phyloP scores from a whole-genome alignment of 2,113 vertebrate species.

The Telmatochromis sp. region DNA sequence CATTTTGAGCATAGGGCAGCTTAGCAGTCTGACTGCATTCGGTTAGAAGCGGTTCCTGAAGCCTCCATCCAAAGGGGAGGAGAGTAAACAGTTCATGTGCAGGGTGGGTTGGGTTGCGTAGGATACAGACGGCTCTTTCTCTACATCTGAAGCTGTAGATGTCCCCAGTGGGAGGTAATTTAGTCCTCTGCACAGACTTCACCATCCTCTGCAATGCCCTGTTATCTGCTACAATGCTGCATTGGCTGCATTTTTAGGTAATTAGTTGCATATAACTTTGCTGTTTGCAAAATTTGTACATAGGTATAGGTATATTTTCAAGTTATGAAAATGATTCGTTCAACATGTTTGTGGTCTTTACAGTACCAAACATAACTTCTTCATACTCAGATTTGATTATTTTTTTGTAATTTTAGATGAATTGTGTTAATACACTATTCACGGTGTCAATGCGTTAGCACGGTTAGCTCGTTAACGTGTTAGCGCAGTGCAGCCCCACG shows the following conservation, averaged over 20 bases:
- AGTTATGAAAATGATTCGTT: neutral
- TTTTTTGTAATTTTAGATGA: neutral
- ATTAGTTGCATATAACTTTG: neutral
- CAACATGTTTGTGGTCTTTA: neutral
- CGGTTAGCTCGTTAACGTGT: neutral
- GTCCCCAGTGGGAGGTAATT: neutral
- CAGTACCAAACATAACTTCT: neutral
- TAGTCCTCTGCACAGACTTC: neutral
- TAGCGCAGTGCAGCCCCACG: neutral
- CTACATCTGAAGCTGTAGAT: neutral
- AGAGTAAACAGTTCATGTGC: neutral
- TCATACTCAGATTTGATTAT: neutral
- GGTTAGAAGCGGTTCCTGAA: neutral
- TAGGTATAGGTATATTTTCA: neutral
- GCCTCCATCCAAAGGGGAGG: neutral
- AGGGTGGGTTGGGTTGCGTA: neutral
- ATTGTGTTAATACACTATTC: neutral
- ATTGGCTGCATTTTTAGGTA: neutral
- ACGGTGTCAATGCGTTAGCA: neutral
- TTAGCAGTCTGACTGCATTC: neutral
- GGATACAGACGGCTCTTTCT: neutral
- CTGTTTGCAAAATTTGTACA: neutral
- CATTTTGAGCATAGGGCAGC: neutral
- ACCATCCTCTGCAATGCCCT: neutral
- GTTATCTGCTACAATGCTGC: neutral